Conservation (phyloP, 2,797 vertebrate species). For the Alfaro cultratus region DNA sequence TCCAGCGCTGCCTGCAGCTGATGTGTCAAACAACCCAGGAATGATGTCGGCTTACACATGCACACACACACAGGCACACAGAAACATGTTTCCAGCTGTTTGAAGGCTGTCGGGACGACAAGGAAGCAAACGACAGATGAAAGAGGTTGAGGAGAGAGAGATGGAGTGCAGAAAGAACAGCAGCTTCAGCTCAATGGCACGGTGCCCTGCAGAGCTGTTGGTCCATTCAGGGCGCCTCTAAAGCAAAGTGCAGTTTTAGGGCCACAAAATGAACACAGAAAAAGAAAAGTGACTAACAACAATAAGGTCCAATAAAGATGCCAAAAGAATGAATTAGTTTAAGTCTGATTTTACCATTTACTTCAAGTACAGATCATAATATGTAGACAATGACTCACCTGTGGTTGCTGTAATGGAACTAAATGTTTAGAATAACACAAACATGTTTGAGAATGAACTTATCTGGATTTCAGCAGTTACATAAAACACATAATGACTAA, state of each 20-base stretch:
- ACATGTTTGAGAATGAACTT: not conserved
- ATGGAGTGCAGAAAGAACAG: not conserved
- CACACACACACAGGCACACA: slow-evolving; percentile 26
- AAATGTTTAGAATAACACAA: not conserved
- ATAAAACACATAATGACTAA: slow-evolving; percentile 17
- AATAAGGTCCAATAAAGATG: not conserved
- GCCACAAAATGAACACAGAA: not conserved
- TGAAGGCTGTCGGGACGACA: slow-evolving; percentile 32
- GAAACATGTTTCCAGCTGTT: slow-evolving; percentile 61
- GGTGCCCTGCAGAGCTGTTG: slow-evolving; percentile 1
- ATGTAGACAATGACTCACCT: too few relatives aligned
- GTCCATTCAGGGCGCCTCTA: not conserved
- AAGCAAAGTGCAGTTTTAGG: not conserved
- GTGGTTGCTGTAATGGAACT: not conserved
- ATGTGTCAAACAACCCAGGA: slow-evolving; percentile 69
- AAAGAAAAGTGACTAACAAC: not conserved
- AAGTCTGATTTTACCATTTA: not conserved
- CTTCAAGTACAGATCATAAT: not conserved
- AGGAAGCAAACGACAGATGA: not conserved
- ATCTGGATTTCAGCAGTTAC: slow-evolving; percentile 4
- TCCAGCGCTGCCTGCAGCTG: slow-evolving; percentile 69
- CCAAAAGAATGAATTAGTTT: too few relatives aligned
- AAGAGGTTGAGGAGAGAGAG: not conserved
- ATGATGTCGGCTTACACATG: slow-evolving; percentile 44
- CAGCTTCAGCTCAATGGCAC: not conserved